These are phyloP conservation scores for Adelphocoris suturalis DNA, from an alignment of 2,888 invertebrate species.

Conservation along the genomic window DNA sequence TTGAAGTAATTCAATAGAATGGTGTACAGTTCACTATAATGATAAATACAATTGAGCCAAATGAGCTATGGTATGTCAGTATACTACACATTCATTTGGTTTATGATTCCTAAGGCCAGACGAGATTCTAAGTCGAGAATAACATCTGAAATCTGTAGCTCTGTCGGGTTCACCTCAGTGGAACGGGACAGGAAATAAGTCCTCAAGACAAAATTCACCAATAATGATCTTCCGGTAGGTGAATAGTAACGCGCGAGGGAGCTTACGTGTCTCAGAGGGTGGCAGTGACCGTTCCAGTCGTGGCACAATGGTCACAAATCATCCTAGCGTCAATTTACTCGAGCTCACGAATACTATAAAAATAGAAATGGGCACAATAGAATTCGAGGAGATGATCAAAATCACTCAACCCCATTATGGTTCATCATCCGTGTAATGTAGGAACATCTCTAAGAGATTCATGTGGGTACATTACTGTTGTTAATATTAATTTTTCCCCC, in stretches of 20 bases:
- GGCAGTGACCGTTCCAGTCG: slow-evolving; percentile 63
- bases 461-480: neutral
- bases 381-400: slow-evolving; percentile 53
- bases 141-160: neutral
- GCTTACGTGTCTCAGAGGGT: slow-evolving; percentile 61
- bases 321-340: slow-evolving; percentile 62
- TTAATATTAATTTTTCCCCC: neutral
- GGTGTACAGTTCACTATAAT: no score
- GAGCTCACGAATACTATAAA: slow-evolving; percentile 53
- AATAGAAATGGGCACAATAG: slow-evolving; percentile 55
- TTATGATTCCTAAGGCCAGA: no score
- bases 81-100: no score
- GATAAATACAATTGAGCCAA: no score
- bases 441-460: slow-evolving; percentile 3
- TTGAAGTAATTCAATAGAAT: no score
- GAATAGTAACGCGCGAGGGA: slow-evolving; percentile 57
- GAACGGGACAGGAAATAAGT: slow-evolving; percentile 39
- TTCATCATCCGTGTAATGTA: slow-evolving; percentile 14
- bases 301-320: slow-evolving; percentile 59
- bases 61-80: no score
- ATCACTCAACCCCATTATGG: slow-evolving; percentile 20
- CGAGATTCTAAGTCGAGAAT: neutral
- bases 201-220: slow-evolving; percentile 52
- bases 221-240: slow-evolving; percentile 60
- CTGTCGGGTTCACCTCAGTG: neutral